Base-by-base conservation (phyloP, 2,888 invertebrate species). In the Hermodice carunculata region DNA sequence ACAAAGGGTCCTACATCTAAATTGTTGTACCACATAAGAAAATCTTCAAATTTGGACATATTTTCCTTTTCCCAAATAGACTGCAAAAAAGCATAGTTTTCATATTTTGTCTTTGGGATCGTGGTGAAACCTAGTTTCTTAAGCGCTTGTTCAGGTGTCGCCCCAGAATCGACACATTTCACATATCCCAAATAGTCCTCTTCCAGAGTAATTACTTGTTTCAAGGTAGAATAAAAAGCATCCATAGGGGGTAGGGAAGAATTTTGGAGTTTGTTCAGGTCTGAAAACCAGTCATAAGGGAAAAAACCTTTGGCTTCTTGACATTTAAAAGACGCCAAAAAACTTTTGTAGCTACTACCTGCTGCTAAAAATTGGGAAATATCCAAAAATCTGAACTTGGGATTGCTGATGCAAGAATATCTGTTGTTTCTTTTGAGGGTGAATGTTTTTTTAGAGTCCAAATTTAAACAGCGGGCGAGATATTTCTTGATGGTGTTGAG, bases 251-350 rank as follows among this genome's bases (percentile, higher is more conserved):
- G 57, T 3, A 57, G 57, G 43, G 8, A 6, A 17, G 29, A 4
- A 2, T 28, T 2, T 8, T 57, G 28, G 11, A 57, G 42, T 57
- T 43, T 57, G 17, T 26, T 43, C 26, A 43, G 17, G 29, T 40
- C 29, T 26, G 40, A 42, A 17, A 57, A 29, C 43, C 44, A 57
- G 14, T 57, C 57, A 26, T 57, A 57, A 1, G 57, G 57, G 26
- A 57, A 57, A 24, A 40, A 57, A 8, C 57, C 32, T 5, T 57
- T 57, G 4, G 42, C 5, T n/a, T 42, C 57, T 14, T n/a, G 2
- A 17, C 24, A 14, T 17, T 57, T 43, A 29, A 29, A 57, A 3
- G 57, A 42, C 32, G 28, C 43, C 4, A 57, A 43, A 26, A 57
- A 57, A 26, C 43, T 40, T 2, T 17, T 28, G 28, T 57, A 57